Percentiles rank a stretch among this genome's conserved stretches.
Conservation (phyloP, 2,797 vertebrate species). For the Rhynchotus rufescens region DNA sequence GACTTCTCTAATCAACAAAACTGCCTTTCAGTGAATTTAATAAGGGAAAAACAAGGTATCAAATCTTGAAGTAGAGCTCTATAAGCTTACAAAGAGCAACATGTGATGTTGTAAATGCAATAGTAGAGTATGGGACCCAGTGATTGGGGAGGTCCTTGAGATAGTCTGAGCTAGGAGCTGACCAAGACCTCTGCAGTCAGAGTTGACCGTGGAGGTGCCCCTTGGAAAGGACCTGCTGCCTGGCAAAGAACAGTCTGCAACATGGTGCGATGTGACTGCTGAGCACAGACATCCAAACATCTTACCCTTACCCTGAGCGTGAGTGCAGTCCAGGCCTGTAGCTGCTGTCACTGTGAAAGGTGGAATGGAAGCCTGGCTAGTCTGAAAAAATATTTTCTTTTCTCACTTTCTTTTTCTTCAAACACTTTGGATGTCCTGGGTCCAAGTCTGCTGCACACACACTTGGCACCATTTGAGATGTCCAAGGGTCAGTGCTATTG, state of each 20-base stretch:
- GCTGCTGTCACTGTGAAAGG: not conserved
- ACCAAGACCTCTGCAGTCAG: not conserved
- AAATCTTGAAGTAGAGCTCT: not conserved
- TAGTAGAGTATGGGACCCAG: not conserved
- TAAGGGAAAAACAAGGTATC: not conserved
- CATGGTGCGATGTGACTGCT: not conserved
- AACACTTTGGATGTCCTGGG: accelerated
- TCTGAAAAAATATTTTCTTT: not conserved
- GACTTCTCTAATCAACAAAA: not conserved
- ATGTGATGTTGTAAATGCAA: accelerated
- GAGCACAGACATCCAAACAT: not conserved
- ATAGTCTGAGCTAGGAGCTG: not conserved
- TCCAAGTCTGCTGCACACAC: not conserved
- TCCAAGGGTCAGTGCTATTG: not conserved
- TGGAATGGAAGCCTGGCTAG: not conserved
- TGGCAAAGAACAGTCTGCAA: not conserved
- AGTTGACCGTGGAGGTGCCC: not conserved
- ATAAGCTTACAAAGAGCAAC: not conserved
- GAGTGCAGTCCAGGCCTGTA: accelerated
- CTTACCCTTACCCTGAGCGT: not conserved
- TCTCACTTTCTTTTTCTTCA: not conserved
- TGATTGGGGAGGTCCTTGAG: too few species aligned
- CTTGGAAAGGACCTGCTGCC: not conserved
- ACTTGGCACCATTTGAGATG: not conserved
- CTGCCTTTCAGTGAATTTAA: not conserved